Evolutionary conservation across 2,113 vertebrate genomes (phyloP).

Genomic region (Ptilorrhoa leucosticta): DNA sequence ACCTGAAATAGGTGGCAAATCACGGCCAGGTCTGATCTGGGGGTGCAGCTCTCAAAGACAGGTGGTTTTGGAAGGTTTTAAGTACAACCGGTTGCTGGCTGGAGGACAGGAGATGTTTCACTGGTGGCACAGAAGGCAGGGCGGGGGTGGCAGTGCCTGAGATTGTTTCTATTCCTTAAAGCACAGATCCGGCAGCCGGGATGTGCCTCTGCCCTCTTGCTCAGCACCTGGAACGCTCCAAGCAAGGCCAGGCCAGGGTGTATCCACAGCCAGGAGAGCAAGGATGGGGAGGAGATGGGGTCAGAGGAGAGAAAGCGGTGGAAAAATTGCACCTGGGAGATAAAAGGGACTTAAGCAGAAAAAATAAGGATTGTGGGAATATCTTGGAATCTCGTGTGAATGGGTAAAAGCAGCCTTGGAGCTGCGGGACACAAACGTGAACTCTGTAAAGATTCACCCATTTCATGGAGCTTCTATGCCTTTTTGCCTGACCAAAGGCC

Average conservation of each 20-base stretch:
- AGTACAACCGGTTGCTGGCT: neutral
- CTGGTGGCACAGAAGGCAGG: neutral
- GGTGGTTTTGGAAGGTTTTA: neutral
- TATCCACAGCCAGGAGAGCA: neutral
- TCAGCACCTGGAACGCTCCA: neutral
- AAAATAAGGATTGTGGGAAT: neutral
- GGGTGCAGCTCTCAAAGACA: neutral
- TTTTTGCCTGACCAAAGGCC: neutral
- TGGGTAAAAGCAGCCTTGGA: neutral
- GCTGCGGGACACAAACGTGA: neutral
- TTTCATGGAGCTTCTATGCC: neutral
- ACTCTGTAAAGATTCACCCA: accelerated
- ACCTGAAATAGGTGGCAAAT: neutral
- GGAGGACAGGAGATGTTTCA: neutral
- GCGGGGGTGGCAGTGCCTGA: neutral
- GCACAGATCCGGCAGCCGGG: neutral
- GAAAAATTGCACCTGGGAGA: neutral
- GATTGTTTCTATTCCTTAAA: neutral
- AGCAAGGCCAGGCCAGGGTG: neutral
- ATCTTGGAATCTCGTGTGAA: neutral
- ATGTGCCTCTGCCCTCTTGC: neutral
- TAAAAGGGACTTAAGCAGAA: neutral
- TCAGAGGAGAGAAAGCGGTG: neutral
- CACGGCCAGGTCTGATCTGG: accelerated
- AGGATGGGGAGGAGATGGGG: neutral